phyloP scores from a whole-genome alignment of 2,888 invertebrate genomes.

The Apamea monoglypha region DNA sequence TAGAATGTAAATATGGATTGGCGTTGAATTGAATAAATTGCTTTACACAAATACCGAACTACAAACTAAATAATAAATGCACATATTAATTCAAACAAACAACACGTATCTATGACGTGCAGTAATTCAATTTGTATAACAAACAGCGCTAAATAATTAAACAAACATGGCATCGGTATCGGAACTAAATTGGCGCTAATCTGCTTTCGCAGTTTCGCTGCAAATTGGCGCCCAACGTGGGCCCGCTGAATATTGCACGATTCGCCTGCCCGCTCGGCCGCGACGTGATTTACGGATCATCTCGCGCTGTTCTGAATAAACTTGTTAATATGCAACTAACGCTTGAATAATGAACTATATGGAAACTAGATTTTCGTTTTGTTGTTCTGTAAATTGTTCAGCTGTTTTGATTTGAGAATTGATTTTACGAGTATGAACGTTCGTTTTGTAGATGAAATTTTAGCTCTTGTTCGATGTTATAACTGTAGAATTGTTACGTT shows the following conservation, averaged over 20 bases:
- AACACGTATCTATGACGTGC: conserved; percentile 42
- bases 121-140: conserved; percentile 65
- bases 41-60: conserved; percentile 6
- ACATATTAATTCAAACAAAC: conserved; percentile 56
- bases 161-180: conserved; percentile 63
- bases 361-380: conserved; percentile 58
- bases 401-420: conserved; percentile 42
- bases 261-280: conserved; percentile 31
- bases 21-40: conserved; percentile 29
- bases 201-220: conserved; percentile 71
- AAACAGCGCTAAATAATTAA: conserved; percentile 68
- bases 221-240: conserved; percentile 70
- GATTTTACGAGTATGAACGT: conserved; percentile 12
- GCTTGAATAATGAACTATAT: conserved; percentile 61
- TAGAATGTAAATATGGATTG: conserved; percentile 9
- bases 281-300: conserved; percentile 69
- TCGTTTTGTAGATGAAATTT: conserved; percentile 7
- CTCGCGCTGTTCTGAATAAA: conserved; percentile 63
- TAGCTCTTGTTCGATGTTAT: not conserved
- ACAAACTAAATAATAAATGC: conserved; percentile 48
- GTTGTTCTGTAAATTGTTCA: conserved; percentile 39
- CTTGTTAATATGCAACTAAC: conserved; percentile 68
- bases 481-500: not conserved
- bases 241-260: conserved; percentile 72
- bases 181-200: conserved; percentile 71